Conservation (phyloP, 2,888 invertebrate species). For the Tubiluchus corallicola region DNA sequence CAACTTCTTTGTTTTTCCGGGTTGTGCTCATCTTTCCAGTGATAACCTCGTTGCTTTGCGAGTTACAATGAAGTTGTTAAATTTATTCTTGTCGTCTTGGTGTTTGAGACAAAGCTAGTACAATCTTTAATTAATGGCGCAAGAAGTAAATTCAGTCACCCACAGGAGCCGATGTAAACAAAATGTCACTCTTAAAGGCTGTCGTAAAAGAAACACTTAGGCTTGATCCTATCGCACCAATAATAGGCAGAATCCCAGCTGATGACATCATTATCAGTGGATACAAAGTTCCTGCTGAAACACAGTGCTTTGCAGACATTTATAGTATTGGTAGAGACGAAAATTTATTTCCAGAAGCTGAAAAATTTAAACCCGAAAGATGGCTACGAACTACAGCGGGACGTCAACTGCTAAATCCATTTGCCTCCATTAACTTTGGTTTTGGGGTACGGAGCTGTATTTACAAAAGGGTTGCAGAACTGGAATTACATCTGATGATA, state of each 20-base stretch:
- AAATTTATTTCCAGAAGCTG: slow-evolving; percentile 20
- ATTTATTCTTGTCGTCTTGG: too few relatives aligned
- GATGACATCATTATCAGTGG: slow-evolving; percentile 22
- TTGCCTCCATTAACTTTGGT: too few relatives aligned
- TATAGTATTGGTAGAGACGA: slow-evolving; percentile 24
- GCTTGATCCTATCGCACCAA: slow-evolving; percentile 24
- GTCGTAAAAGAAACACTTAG: slow-evolving; percentile 22
- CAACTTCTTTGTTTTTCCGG: too few relatives aligned
- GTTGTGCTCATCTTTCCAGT: too few relatives aligned
- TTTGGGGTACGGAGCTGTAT: too few relatives aligned
- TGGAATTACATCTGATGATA: too few relatives aligned
- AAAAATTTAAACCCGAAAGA: slow-evolving; percentile 25
- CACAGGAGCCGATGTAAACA: slow-evolving; percentile 11
- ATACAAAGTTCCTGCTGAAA: slow-evolving; percentile 24
- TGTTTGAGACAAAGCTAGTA: too few relatives aligned
- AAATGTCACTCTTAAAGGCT: slow-evolving; percentile 20
- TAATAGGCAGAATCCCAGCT: slow-evolving; percentile 22
- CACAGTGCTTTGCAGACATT: slow-evolving; percentile 23
- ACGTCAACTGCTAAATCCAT: too few relatives aligned
- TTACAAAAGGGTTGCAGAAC: too few relatives aligned
- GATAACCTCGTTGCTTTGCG: too few relatives aligned
- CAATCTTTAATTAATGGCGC: too few relatives aligned
- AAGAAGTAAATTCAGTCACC: slow-evolving; percentile 18
- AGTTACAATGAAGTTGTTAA: too few relatives aligned
- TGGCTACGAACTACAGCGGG: slow-evolving; percentile 24